A percentile compares a stretch with the other conserved stretches of the same genome.
Conservation (phyloP, 2,797 vertebrate species). For the Chelon auratus region DNA sequence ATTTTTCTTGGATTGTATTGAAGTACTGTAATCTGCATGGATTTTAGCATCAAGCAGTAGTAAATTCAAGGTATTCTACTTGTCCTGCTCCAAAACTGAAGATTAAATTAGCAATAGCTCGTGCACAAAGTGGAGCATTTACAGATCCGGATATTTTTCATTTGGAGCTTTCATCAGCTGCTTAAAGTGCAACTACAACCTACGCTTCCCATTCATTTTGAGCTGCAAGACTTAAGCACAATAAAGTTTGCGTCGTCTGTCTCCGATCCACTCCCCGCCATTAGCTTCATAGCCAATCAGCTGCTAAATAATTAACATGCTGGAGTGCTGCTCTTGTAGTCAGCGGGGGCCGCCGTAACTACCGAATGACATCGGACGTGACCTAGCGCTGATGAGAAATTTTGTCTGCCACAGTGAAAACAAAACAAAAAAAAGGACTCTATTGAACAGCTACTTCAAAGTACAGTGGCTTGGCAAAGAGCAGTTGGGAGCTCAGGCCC, state of each 20-base stretch:
- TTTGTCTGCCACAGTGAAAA: slow-evolving; percentile 44
- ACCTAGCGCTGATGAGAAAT: slow-evolving; percentile 22
- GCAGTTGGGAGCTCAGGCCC: neutral
- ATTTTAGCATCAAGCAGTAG: too few species aligned
- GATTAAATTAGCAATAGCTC: too few species aligned
- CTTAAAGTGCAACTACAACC: too few species aligned
- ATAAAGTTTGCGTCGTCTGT: neutral
- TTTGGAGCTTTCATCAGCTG: too few species aligned
- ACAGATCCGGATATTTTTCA: too few species aligned
- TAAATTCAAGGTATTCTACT: too few species aligned
- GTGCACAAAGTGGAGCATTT: too few species aligned
- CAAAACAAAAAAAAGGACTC: slow-evolving; percentile 33
- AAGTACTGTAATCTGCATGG: too few species aligned
- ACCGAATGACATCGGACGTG: slow-evolving; percentile 2
- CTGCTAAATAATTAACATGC: slow-evolving; percentile 20
- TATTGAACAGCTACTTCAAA: slow-evolving; percentile 46
- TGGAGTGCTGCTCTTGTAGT: neutral
- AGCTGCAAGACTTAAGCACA: neutral
- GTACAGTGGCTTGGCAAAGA: slow-evolving; percentile 13
- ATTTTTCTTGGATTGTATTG: too few species aligned
- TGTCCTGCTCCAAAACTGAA: too few species aligned
- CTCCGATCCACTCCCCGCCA: neutral
- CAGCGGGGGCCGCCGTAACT: neutral
- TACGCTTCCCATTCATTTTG: neutral
- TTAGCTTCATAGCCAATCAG: slow-evolving; percentile 6